Conservation (phyloP, 2,113 vertebrate species). For the Notothenia rossii region DNA sequence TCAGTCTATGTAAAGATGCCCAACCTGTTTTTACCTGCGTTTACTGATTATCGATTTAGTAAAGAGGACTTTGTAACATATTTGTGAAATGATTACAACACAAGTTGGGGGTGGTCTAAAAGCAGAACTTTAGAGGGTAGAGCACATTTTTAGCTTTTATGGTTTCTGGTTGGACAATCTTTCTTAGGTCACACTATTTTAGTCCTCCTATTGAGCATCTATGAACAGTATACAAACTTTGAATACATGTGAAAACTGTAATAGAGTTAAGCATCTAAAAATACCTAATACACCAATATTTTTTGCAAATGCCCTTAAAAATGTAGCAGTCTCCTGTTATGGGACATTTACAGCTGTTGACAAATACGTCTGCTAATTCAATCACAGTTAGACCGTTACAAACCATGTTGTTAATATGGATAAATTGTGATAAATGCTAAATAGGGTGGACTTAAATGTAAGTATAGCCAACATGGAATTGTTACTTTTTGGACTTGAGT, state of each 20-base stretch:
- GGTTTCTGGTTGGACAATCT: not conserved
- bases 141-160: slow-evolving; percentile 33
- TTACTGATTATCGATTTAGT: slow-evolving; percentile 62
- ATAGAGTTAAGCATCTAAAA: not conserved
- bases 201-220: not conserved
- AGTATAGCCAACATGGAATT: not conserved
- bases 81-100: slow-evolving; percentile 65
- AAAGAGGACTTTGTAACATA: slow-evolving; percentile 62
- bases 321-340: not conserved
- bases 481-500: not conserved
- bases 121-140: slow-evolving; percentile 14
- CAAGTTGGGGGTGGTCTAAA: not conserved
- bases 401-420: not conserved
- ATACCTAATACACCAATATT: no score
- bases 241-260: not conserved
- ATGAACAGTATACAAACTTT: not conserved
- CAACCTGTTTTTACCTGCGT: slow-evolving; percentile 1
- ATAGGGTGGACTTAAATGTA: not conserved
- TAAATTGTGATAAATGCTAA: not conserved
- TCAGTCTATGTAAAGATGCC: slow-evolving; percentile 16
- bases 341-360: not conserved
- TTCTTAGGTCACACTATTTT: not conserved
- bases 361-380: not conserved
- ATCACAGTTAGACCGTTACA: not conserved
- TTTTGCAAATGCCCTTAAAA: not conserved